Base-by-base conservation (phyloP, 1,140 invertebrate genomes). In the Cryptotermes secundus region DNA sequence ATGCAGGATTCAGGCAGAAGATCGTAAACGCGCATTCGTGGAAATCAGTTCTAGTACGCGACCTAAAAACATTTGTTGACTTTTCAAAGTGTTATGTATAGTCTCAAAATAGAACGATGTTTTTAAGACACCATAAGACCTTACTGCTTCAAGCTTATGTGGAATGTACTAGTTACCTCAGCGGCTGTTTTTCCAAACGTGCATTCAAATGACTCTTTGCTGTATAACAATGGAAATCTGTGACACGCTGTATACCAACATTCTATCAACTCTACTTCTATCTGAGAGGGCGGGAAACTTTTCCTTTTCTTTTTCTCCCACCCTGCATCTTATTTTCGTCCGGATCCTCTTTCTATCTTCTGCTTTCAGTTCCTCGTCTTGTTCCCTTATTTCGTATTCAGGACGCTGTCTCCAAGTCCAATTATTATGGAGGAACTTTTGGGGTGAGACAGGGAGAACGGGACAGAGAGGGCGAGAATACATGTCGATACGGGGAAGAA, bases 351-450 rank as follows among this genome's bases (percentile, higher is more conserved):
- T 59, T 59, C 24, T 31, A 31, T 26, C 35, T 34, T 79, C 83
- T 79, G 19, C 24, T 59, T 31, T 82, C n/a, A 42, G 45, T 49
- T 49, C 22, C 45, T 49, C 45, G 45, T 49, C 45, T 49, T 19
- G 45, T 49, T 14, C n/a, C 42, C 81, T 82, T 45, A 82, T 82
- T 82, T 49, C 14, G 81, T 34, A 82, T 82, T 82, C 81, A 82
- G 49, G 81, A 82, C 81, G 38, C 31, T 82, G 81, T 82, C 81
- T 59, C 35, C 81, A 34, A 59, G 42, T 82, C 81, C 81, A 82
- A 82, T 82, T 82, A 82, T 82, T 82, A 82, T 82, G n/a, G 81
- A 38, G 34, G 42, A 16, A 45, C 45, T 42, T 38, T 19, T 38
- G 81, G 81, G 31, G 31, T 14, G 26, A 6, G 2, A 31, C 26